phyloP scores from a whole-genome alignment of 2,113 vertebrate species.

The Pelmatolapia mariae region DNA sequence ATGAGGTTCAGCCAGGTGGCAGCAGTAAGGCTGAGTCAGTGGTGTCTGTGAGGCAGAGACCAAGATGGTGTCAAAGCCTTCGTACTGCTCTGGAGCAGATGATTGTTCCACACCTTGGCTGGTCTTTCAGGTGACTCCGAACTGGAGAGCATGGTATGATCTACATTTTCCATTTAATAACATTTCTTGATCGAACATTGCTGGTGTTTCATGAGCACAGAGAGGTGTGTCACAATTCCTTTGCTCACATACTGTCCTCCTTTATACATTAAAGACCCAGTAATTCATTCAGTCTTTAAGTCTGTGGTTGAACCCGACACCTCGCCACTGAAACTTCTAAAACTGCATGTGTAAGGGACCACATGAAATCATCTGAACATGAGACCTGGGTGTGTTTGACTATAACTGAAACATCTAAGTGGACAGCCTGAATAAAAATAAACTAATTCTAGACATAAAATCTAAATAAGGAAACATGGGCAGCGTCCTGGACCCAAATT shows the following conservation, averaged over 20 bases:
- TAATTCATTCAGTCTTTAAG: background rate
- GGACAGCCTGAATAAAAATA: background rate
- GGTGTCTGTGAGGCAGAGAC: background rate
- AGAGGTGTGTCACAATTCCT: background rate
- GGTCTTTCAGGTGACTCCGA: background rate
- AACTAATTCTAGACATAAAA: rapidly evolving
- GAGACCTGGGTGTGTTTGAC: background rate
- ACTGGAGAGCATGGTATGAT: background rate
- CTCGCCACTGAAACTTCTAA: background rate
- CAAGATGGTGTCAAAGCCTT: background rate
- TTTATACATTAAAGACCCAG: background rate
- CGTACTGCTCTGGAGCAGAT: background rate
- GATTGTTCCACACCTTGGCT: background rate
- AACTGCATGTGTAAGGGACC: background rate
- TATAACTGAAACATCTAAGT: rapidly evolving
- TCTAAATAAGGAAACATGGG: background rate
- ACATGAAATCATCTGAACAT: background rate
- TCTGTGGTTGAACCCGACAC: background rate
- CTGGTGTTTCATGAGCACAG: background rate
- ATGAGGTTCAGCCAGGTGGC: background rate
- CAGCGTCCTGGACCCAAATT: rapidly evolving
- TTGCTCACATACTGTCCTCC: background rate
- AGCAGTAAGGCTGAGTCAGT: background rate
- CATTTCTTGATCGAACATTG: background rate
- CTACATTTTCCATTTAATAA: background rate